Base-by-base conservation (phyloP, 2,888 invertebrate species). In the Apamea sordens region DNA sequence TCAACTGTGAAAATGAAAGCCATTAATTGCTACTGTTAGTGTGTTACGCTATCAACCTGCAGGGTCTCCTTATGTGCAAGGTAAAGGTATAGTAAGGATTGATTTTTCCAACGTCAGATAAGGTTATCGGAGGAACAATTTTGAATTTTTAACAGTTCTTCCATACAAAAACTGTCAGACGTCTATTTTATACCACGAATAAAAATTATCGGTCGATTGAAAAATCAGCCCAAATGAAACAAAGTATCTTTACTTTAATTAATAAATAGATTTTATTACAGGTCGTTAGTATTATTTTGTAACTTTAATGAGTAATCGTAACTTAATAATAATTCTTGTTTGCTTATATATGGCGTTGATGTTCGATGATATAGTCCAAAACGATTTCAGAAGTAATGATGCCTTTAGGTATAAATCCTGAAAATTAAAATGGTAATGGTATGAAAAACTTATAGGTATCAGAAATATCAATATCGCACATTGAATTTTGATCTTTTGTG, bases 361-460 rank as follows among this genome's bases (percentile, higher is more conserved):
- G 88, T 44, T 86, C 83, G 7, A 89, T 74, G 59, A 93, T 92
- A 65, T 90, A 93, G 32, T 93, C 89, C 82, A 93, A 82, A 74
- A 93, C 85, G 32, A 91, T 91, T 65, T 93, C 92, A 13, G 92
- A 77, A 47, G 92, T 93, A 32, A 93, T 89, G 56, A 93, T 90
- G 72, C 93, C 93, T 84, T 93, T 93, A 36, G 93, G 92, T 74
- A 90, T 91, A 67, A 85, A 86, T 50, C 88, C 93, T 93, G 91
- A 76, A 93, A 93, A 53, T 36, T 11, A 28, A 76, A 53, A 64
- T n/a, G 0, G 2, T 11, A 11, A 21, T 15, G n/a, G 36, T 36
- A 61, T 73, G 15, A 21, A 76, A 73, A 24, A 28, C 41, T 56
- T 44, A 41, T n/a, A 50, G 8, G 15, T 36, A 21, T 28, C 32